Conservation (phyloP, 2,113 vertebrate species). For the Spheniscus mendiculus region DNA sequence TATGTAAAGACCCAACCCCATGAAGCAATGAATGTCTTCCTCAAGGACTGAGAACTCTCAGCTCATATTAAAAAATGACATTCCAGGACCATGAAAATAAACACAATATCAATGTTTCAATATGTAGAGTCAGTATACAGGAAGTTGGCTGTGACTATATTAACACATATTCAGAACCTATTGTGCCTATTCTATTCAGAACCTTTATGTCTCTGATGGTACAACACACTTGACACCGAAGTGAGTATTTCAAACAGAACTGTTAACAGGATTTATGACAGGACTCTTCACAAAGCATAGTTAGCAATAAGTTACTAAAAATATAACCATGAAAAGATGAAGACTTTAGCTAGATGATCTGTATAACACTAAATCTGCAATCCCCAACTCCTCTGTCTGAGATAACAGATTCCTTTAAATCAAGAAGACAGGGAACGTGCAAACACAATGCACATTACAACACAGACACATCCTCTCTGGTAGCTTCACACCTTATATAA, state of each 20-base stretch:
- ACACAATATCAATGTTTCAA: neutral
- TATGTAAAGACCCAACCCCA: neutral
- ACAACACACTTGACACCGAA: neutral
- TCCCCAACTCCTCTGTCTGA: neutral
- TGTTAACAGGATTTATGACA: neutral
- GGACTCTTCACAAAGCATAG: neutral
- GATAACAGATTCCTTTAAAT: slow-evolving; percentile 4
- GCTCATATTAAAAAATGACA: neutral
- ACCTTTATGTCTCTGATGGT: neutral
- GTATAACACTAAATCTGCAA: neutral
- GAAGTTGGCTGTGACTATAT: neutral
- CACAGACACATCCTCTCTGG: neutral
- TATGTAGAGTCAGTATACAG: neutral
- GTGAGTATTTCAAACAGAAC: neutral
- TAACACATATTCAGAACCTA: neutral
- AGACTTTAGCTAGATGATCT: neutral
- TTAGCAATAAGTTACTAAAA: neutral
- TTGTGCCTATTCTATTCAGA: neutral
- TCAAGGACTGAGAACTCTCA: neutral
- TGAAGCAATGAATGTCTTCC: neutral
- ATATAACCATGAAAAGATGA: neutral
- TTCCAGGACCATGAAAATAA: neutral
- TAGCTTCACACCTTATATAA: neutral
- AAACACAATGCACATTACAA: neutral
- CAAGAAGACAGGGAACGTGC: neutral